phyloP scores from a whole-genome alignment of 2,113 vertebrate species.

The Turdus rufiventris region DNA sequence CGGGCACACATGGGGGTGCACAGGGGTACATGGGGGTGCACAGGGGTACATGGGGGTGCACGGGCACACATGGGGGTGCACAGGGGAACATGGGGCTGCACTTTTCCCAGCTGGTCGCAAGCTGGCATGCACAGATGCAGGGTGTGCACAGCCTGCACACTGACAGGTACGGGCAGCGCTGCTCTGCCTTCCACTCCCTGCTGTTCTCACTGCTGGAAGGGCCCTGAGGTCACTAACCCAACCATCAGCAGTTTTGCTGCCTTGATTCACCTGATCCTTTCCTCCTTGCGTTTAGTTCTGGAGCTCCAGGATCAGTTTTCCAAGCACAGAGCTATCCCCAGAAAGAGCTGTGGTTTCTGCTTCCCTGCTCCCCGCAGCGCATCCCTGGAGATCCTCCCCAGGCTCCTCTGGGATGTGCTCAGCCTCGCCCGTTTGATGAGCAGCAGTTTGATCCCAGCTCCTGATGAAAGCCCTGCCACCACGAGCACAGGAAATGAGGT shows the following conservation, averaged over 20 bases:
- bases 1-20: too few species aligned
- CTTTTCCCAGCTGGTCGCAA: rapidly evolving
- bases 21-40: too few species aligned
- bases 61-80: too few species aligned
- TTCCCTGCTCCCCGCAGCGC: not conserved
- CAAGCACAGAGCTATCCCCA: rapidly evolving
- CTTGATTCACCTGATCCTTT: not conserved
- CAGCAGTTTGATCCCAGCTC: not conserved
- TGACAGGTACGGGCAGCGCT: rapidly evolving
- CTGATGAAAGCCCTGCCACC: not conserved
- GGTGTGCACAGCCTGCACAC: rapidly evolving
- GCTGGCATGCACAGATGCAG: rapidly evolving
- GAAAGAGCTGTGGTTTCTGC: rapidly evolving
- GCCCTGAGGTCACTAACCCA: rapidly evolving
- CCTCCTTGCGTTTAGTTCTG: rapidly evolving
- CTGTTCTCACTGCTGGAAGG: rapidly evolving
- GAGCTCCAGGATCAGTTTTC: rapidly evolving
- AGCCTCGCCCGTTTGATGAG: not conserved
- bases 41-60: too few species aligned
- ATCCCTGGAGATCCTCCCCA: rapidly evolving
- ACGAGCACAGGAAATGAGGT: not conserved
- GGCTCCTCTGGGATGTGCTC: not conserved
- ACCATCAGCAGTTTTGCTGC: rapidly evolving
- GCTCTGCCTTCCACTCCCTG: rapidly evolving
- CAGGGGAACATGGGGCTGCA: too few species aligned